Conservation (phyloP, 2,888 invertebrate species). For the Harpagoxenus sublaevis region DNA sequence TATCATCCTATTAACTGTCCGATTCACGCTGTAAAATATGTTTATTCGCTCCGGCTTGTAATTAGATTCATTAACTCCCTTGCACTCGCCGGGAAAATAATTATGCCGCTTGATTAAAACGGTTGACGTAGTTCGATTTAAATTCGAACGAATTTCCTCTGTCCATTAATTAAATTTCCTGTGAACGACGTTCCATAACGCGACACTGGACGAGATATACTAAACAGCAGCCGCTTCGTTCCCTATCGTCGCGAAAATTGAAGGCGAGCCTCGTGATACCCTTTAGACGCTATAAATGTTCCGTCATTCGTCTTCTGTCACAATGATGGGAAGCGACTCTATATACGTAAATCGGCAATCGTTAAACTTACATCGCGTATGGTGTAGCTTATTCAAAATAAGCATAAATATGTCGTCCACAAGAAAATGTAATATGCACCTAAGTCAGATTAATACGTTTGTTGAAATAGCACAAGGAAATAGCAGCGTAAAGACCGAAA, state of each 20-base stretch:
- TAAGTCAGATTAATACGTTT: background rate
- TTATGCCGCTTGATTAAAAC: conserved; percentile 53
- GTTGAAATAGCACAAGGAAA: background rate
- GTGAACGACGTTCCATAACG: conserved; percentile 17
- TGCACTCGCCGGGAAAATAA: conserved; percentile 48
- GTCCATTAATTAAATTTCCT: conserved; percentile 49
- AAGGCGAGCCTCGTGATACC: conserved; percentile 18
- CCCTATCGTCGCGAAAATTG: conserved; percentile 25
- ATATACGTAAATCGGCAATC: background rate
- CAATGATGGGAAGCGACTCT: background rate
- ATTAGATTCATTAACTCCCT: conserved; percentile 55
- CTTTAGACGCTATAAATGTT: conserved; percentile 34
- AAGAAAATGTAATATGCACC: background rate
- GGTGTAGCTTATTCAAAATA: background rate
- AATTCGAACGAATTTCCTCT: conserved; percentile 48
- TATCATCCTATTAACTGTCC: conserved; percentile 54
- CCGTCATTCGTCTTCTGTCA: conserved; percentile 28
- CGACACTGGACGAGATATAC: conserved; percentile 33
- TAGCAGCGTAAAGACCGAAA: background rate
- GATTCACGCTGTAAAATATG: conserved; percentile 52
- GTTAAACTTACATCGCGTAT: conserved; percentile 1
- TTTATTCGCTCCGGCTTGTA: conserved; percentile 52
- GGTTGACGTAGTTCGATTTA: conserved; percentile 55
- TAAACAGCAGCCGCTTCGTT: conserved; percentile 38
- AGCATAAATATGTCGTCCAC: background rate